Base-by-base conservation (phyloP, 2,113 vertebrate species). In the Chaenogobius annularis region DNA sequence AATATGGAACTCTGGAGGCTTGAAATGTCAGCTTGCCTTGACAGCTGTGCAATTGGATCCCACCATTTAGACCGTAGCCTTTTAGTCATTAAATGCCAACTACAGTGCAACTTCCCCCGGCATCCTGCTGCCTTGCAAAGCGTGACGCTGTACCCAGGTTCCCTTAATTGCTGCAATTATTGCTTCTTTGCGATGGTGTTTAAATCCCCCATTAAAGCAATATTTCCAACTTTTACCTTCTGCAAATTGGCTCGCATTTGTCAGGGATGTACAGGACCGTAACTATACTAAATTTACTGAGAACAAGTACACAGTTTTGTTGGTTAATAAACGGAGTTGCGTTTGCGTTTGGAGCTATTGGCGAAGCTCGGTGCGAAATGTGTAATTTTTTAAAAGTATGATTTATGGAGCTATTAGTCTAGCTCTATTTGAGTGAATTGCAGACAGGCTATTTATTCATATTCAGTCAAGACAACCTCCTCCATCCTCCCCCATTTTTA, bases 281-380 rank as follows among this genome's bases (percentile, higher is more conserved):
- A 15, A 40, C 50, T n/a, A 68, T 10, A 69, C 72, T 80, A 56
- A 43, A 7, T 31, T 1, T 31, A 31, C 47, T 67, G 20, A 75
- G 22, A 35, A 65, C n/a, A 61, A 40, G 11, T 68, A 63, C 69
- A 80, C 58, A 20, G 37, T 69, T 72, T 62, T 1, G 13, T n/a
- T 69, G 73, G 81, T 46, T 54, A 61, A 78, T 80, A 79, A 23
- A 75, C 61, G 7, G 50, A 54, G 50, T 31, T 31, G 26, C n/a
- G n/a, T n/a, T n/a, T n/a, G n/a, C n/a, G n/a, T n/a, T 0, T 3
- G 15, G 47, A 17, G 47, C 6, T 48, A 15, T 44, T 48, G 47
- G 47, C 17, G 47, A 44, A 44, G 10, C 9, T 40, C 9, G 37
- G 37, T 40, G 37, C 44, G 12, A 46, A 40, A 40, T 7, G 37